Evolutionary conservation across 2,888 invertebrate species (phyloP).

Genomic region (Marasmarcha lunaedactyla): DNA sequence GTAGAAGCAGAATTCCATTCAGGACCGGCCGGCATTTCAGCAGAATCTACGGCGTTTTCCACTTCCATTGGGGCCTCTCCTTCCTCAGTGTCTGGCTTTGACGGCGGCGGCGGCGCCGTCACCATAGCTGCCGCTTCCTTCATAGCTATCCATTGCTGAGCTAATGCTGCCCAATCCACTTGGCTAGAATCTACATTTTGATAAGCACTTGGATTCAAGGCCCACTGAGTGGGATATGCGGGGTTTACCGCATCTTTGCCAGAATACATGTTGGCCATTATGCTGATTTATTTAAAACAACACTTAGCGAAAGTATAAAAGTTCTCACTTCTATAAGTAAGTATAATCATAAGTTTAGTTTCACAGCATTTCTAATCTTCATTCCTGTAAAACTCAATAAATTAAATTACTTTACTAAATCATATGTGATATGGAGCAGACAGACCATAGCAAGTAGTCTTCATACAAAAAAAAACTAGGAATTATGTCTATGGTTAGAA

Average conservation of each 20-base stretch:
- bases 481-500: no score
- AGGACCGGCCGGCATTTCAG: constrained; percentile 26
- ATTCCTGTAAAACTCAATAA: no score
- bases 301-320: background rate
- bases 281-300: constrained; percentile 15
- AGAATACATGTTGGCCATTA: constrained; percentile 69
- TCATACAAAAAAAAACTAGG: no score
- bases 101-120: constrained; percentile 70
- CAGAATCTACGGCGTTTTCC: constrained; percentile 68
- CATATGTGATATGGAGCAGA: no score
- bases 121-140: constrained; percentile 78
- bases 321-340: background rate
- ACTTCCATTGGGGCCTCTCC: constrained; percentile 92
- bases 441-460: no score
- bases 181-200: constrained; percentile 86
- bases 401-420: no score
- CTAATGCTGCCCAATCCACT: constrained; percentile 96
- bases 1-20: constrained; percentile 44
- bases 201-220: constrained; percentile 83
- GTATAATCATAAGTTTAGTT: no score
- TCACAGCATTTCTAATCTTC: no score
- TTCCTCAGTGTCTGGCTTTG: constrained; percentile 69
- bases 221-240: constrained; percentile 81
- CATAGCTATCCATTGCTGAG: constrained; percentile 98
- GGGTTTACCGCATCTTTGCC: constrained; percentile 74